These are phyloP conservation scores for Idaea biselata DNA, from an alignment of 2,888 invertebrate species.

Conservation along the genomic window DNA sequence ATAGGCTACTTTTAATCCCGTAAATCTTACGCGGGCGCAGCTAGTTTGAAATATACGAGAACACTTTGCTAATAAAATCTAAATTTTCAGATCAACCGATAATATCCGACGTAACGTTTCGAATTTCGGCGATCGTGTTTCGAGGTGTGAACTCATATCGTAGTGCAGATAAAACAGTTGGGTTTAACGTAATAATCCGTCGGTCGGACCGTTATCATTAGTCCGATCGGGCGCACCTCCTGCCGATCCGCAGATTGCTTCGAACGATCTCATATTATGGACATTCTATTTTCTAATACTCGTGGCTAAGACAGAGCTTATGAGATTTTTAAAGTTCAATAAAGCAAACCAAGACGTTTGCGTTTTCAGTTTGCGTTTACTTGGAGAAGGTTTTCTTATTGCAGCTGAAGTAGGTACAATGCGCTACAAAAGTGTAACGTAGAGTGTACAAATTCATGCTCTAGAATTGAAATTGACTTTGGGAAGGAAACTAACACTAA, in stretches of 20 bases:
- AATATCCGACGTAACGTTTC: constrained; percentile 31
- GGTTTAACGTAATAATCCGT: constrained; percentile 78
- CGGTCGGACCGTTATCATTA: constrained; percentile 73
- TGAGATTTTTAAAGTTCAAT: neutral
- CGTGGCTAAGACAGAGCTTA: constrained; percentile 28
- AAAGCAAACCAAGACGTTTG: constrained; percentile 5
- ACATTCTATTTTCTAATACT: constrained; percentile 12
- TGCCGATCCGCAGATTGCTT: constrained; percentile 74
- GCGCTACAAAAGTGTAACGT: too few species aligned
- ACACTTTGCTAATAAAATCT: neutral
- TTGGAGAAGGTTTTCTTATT: neutral
- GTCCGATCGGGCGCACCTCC: constrained; percentile 73
- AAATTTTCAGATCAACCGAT: constrained; percentile 12
- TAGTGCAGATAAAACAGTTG: constrained; percentile 58
- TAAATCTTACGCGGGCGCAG: too few species aligned
- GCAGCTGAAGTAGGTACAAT: too few species aligned
- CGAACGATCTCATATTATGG: constrained; percentile 62
- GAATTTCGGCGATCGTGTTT: constrained; percentile 43
- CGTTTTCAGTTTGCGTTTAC: neutral
- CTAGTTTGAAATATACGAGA: too few species aligned
- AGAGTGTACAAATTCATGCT: too few species aligned
- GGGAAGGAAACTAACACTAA: too few species aligned
- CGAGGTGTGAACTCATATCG: constrained; percentile 53
- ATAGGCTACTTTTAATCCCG: too few species aligned
- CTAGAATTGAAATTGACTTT: too few species aligned